phyloP scores from a whole-genome alignment of 2,797 vertebrate species.

The Melanotaenia trifasciata region DNA sequence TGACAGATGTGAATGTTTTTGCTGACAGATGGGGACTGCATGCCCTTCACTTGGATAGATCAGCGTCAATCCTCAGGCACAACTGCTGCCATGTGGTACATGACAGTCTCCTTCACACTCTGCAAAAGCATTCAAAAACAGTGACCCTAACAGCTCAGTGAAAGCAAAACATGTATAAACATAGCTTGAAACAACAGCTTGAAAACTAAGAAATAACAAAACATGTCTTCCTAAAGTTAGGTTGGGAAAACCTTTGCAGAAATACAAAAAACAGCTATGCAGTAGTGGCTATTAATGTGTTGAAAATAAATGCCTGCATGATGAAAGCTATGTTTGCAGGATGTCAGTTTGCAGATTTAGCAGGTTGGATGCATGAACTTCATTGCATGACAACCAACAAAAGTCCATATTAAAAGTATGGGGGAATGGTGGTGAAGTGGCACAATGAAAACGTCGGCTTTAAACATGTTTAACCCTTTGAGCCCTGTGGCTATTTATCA shows the following conservation, averaged over 20 bases:
- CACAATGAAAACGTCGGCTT: no score
- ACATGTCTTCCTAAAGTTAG: not conserved
- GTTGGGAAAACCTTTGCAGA: not conserved
- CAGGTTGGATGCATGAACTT: no score
- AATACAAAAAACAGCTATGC: not conserved
- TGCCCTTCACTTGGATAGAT: slow-evolving; percentile 36
- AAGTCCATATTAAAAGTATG: no score
- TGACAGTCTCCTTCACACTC: slow-evolving; percentile 5
- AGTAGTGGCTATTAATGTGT: not conserved
- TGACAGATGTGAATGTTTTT: slow-evolving; percentile 54
- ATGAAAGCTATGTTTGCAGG: no score
- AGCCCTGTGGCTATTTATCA: no score
- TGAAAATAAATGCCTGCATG: no score
- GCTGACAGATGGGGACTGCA: slow-evolving; percentile 9
- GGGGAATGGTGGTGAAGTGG: no score
- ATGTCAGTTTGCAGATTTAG: no score
- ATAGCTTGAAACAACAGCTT: not conserved
- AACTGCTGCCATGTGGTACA: slow-evolving; percentile 48
- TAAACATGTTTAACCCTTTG: no score
- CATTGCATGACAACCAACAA: not conserved
- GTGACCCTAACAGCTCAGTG: not conserved
- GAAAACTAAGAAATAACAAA: not conserved
- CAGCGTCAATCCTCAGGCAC: slow-evolving; percentile 28
- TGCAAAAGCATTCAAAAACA: slow-evolving; percentile 10
- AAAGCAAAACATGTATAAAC: not conserved